Percentiles rank a stretch among this genome's conserved stretches.
Evolutionary conservation across 2,888 invertebrate species (phyloP).

Genomic region (Rambutsinella grinnellia): DNA sequence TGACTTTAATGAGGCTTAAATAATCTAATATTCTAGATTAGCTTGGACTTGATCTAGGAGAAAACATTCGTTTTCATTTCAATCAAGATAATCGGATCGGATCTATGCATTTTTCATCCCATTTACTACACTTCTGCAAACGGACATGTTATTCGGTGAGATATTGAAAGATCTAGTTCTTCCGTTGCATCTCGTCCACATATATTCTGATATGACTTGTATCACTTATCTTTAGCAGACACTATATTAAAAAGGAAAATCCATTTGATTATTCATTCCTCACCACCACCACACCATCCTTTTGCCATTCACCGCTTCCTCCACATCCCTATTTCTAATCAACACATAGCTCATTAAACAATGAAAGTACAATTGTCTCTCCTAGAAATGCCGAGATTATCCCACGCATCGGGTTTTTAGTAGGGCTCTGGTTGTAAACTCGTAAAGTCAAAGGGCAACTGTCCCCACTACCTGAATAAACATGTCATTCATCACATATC

Average conservation of each 20-base stretch:
- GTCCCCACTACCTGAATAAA: neutral
- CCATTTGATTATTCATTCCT: neutral
- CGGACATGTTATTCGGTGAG: too few relatives aligned
- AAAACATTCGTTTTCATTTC: too few relatives aligned
- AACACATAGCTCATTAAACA: neutral
- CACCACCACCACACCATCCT: neutral
- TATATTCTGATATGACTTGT: neutral
- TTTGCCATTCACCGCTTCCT: neutral
- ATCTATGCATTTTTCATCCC: too few relatives aligned
- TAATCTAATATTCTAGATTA: neutral
- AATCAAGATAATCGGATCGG: too few relatives aligned
- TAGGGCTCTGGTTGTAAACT: neutral
- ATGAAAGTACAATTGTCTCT: neutral
- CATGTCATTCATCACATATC: neutral
- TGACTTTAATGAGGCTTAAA: neutral
- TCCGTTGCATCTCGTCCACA: too few relatives aligned
- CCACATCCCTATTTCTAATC: neutral
- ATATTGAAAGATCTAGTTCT: too few relatives aligned
- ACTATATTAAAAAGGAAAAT: neutral
- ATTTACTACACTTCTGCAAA: too few relatives aligned
- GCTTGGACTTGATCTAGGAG: neutral
- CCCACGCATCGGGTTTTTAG: constrained; percentile 16
- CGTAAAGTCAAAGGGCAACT: neutral
- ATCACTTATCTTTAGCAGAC: neutral
- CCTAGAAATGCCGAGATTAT: neutral